These are phyloP conservation scores for Cephus rjabovi DNA, from an alignment of 2,888 invertebrate species.

Conservation along the genomic window DNA sequence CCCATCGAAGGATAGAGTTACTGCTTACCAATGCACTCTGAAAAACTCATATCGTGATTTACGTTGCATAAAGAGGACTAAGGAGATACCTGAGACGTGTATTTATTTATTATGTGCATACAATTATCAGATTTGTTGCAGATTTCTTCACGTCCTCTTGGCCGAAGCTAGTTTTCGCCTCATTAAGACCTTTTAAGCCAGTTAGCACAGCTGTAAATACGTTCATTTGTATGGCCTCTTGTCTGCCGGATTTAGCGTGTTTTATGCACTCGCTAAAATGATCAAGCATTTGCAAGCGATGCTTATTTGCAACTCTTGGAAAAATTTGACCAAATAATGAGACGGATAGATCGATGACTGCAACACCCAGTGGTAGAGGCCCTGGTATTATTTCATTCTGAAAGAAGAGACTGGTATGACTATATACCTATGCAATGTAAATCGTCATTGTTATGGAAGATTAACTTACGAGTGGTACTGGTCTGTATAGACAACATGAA, in stretches of 20 bases:
- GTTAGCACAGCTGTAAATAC: slow-evolving; percentile 93
- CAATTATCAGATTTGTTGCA: slow-evolving; percentile 83
- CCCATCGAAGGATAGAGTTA: slow-evolving; percentile 87
- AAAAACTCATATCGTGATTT: slow-evolving; percentile 31
- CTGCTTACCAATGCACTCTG: slow-evolving; percentile 79
- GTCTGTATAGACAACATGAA: slow-evolving; percentile 89
- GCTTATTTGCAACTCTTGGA: slow-evolving; percentile 94
- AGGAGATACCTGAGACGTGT: slow-evolving; percentile 1
- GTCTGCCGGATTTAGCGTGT: slow-evolving; percentile 91
- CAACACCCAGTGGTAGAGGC: slow-evolving; percentile 92
- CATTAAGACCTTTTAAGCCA: slow-evolving; percentile 88
- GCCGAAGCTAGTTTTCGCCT: slow-evolving; percentile 86
- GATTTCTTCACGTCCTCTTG: slow-evolving; percentile 92
- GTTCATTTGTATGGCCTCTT: slow-evolving; percentile 96
- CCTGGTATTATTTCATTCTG: slow-evolving; percentile 76
- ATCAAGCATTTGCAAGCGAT: slow-evolving; percentile 96
- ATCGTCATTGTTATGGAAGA: slow-evolving; percentile 2
- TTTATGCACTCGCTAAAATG: slow-evolving; percentile 96
- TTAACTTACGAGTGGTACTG: slow-evolving; percentile 70
- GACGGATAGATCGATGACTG: slow-evolving; percentile 96
- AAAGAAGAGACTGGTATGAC: slow-evolving; percentile 25
- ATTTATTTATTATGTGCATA: slow-evolving; percentile 53
- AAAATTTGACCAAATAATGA: slow-evolving; percentile 94
- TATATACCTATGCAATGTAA: slow-evolving; percentile 7
- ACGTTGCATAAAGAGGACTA: slow-evolving; percentile 7